Conservation (phyloP, 2,888 invertebrate genomes). For the Vandiemenella viatica region DNA sequence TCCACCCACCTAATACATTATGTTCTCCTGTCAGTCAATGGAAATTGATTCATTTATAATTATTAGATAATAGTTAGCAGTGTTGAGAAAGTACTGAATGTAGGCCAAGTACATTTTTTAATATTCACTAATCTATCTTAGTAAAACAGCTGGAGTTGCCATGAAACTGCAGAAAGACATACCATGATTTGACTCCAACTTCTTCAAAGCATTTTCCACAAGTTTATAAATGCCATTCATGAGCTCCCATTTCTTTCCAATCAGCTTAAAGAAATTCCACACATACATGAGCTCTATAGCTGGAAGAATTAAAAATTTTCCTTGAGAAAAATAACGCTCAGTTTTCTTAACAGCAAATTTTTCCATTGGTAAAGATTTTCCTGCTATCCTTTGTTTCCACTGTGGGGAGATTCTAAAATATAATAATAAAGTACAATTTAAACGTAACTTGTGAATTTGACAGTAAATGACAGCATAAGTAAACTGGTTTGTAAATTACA, state of each 20-base stretch:
- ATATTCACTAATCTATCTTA: too few relatives aligned
- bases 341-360: conserved; percentile 86
- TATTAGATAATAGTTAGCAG: not conserved
- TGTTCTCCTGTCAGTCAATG: too few relatives aligned
- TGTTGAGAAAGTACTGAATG: not conserved
- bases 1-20: too few relatives aligned
- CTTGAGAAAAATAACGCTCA: conserved; percentile 60
- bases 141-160: too few relatives aligned
- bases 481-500: too few relatives aligned
- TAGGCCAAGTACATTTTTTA: too few relatives aligned
- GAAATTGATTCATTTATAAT: not conserved
- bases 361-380: conserved; percentile 93
- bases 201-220: conserved; percentile 35
- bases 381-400: conserved; percentile 80
- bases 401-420: conserved; percentile 54
- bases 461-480: too few relatives aligned
- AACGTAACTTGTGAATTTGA: not conserved
- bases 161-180: too few relatives aligned
- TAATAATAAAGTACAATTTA: conserved; percentile 5
- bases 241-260: conserved; percentile 51
- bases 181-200: conserved; percentile 23
- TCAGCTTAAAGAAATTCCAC: conserved; percentile 80
- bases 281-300: conserved; percentile 77
- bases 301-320: conserved; percentile 59
- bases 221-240: conserved; percentile 46